These are phyloP conservation scores for Propsilocerus akamusi DNA, from an alignment of 1,140 invertebrate genomes.

Conservation along the genomic window DNA sequence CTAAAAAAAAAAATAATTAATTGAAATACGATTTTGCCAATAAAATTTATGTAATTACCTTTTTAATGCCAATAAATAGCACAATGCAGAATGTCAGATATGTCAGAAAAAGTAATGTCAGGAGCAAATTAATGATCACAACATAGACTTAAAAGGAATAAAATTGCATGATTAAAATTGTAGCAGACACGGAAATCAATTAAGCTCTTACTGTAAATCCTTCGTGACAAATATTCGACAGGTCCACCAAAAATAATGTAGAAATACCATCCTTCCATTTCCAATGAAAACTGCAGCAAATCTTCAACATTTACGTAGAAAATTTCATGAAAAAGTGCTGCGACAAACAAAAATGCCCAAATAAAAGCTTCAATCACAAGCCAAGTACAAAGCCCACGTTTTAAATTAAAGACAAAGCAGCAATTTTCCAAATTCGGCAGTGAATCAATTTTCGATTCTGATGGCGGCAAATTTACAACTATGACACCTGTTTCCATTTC, in stretches of 20 bases:
- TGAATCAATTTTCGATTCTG: too few species aligned
- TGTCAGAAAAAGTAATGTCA: not conserved
- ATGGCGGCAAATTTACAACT: too few species aligned
- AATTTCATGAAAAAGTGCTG: not conserved
- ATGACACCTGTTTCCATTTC: too few species aligned
- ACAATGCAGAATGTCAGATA: not conserved
- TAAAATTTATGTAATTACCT: not conserved
- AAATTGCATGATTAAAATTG: not conserved
- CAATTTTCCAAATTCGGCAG: not conserved
- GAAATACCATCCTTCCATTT: not conserved
- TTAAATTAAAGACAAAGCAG: not conserved
- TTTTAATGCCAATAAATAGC: not conserved
- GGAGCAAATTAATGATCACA: not conserved
- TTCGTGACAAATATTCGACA: not conserved
- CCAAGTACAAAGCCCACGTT: not conserved
- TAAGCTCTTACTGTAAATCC: not conserved
- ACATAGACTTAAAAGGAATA: not conserved
- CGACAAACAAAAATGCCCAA: not conserved
- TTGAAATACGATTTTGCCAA: not conserved
- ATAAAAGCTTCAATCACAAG: not conserved
- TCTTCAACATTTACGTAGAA: not conserved
- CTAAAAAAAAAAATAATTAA: not conserved
- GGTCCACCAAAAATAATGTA: not conserved
- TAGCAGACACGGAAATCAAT: not conserved
- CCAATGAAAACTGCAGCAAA: not conserved